Evolutionary conservation across 2,797 vertebrate species (phyloP).

Genomic region (Pampus argenteus): DNA sequence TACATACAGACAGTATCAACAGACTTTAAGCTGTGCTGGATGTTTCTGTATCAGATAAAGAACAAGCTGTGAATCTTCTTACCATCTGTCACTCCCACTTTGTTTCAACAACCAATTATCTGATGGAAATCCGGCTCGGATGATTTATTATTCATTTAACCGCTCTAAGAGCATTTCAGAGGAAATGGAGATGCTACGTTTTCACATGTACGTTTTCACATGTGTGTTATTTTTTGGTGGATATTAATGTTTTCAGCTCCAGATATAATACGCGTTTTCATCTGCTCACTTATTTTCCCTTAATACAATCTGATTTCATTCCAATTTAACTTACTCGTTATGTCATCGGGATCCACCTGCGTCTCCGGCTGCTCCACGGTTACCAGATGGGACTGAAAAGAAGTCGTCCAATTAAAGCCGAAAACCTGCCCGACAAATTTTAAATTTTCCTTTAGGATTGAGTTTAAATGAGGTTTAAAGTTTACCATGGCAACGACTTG

Average conservation of each 20-base stretch:
- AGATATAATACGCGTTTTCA: slow-evolving; percentile 5
- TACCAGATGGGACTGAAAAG: not conserved
- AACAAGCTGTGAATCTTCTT: not conserved
- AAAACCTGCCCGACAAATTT: not conserved
- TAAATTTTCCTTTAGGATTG: too few species aligned
- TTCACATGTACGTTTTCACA: not conserved
- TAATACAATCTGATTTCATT: not conserved
- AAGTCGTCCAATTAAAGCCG: not conserved
- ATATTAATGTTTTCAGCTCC: slow-evolving; percentile 8
- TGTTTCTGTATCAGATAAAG: not conserved
- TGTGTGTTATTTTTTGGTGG: not conserved
- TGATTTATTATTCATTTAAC: slow-evolving; percentile 12
- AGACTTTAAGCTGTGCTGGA: not conserved
- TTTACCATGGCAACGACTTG: too few species aligned
- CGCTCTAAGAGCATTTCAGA: slow-evolving; percentile 1
- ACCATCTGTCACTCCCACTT: not conserved
- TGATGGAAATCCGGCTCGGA: not conserved
- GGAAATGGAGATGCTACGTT: not conserved
- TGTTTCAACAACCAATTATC: not conserved
- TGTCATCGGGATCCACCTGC: not conserved
- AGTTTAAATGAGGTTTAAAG: too few species aligned
- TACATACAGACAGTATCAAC: not conserved
- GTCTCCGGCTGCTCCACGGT: too few species aligned
- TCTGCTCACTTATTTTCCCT: not conserved
- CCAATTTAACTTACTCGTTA: not conserved